Percentiles rank a stretch among this genome's conserved stretches.
phyloP scores from a whole-genome alignment of 1,140 invertebrate genomes.

The Heliconius congener region DNA sequence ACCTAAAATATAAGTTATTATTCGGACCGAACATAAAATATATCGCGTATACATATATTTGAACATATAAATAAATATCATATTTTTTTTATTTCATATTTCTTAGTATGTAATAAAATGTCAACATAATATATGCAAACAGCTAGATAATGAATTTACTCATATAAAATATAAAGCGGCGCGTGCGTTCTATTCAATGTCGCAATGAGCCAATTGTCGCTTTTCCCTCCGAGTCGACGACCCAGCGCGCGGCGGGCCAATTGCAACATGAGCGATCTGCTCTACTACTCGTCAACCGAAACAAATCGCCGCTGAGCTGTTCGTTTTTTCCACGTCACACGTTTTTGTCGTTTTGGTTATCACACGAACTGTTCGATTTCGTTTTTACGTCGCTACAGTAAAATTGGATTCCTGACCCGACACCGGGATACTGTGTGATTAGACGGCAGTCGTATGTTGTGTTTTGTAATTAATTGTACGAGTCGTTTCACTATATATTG shows the following conservation, averaged over 20 bases:
- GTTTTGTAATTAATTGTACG: constrained; percentile 19
- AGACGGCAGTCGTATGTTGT: constrained; percentile 16
- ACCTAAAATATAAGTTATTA: not conserved
- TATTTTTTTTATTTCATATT: too few relatives aligned
- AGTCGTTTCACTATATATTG: constrained; percentile 20
- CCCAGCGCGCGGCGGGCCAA: constrained; percentile 49
- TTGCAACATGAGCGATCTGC: constrained; percentile 54
- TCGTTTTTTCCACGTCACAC: constrained; percentile 61
- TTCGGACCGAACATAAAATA: not conserved
- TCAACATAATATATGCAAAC: not conserved
- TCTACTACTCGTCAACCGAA: constrained; percentile 62
- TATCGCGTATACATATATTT: not conserved
- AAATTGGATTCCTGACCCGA: constrained; percentile 51
- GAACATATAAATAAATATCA: too few relatives aligned
- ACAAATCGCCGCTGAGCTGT: constrained; percentile 61
- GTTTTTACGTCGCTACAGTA: constrained; percentile 49
- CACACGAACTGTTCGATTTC: constrained; percentile 44
- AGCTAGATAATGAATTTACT: not conserved
- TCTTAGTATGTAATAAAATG: too few relatives aligned
- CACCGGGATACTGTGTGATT: constrained; percentile 19
- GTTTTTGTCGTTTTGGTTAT: constrained; percentile 50
- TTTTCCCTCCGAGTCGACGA: constrained; percentile 59
- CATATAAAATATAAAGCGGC: not conserved
- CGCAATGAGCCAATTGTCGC: constrained; percentile 35
- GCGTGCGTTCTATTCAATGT: constrained; percentile 7